Conservation (phyloP, 30 jellyfish, hydroid and myxozoan species). For the Aurelia aurita region DNA sequence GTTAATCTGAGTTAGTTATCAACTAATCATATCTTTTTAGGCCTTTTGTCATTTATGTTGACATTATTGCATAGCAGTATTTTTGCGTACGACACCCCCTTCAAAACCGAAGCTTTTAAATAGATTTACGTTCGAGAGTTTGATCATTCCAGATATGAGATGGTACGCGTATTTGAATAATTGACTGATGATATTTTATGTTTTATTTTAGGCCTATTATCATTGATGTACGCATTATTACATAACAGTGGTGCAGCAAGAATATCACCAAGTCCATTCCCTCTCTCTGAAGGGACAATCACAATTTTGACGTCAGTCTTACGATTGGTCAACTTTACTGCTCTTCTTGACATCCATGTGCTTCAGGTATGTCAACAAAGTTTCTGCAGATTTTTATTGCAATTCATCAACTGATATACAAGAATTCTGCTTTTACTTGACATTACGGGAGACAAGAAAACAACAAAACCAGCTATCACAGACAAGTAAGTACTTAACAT, state of each 20-base stretch:
- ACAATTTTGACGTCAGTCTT: constrained; percentile 63
- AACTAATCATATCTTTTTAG: no score
- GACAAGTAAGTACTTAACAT: constrained; percentile 44
- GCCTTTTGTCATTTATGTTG: no score
- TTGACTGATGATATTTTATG: no score
- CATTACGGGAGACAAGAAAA: constrained; percentile 40
- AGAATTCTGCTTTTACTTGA: constrained; percentile 78
- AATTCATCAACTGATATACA: background rate
- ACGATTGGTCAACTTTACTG: constrained; percentile 71
- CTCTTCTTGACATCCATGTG: constrained; percentile 73
- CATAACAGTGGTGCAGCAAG: constrained; percentile 88
- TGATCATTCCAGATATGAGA: no score
- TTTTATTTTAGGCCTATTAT: constrained; percentile 72
- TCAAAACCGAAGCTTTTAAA: no score
- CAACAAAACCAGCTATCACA: constrained; percentile 39
- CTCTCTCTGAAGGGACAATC: constrained; percentile 78
- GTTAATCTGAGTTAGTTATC: no score
- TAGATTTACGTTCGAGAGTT: no score
- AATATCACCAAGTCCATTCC: constrained; percentile 91
- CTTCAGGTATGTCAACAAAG: constrained; percentile 64
- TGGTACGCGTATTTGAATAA: no score
- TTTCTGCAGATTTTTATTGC: no score
- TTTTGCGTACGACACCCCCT: no score
- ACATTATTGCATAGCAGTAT: no score
- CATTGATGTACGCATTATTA: constrained; percentile 80